phyloP scores from a whole-genome alignment of 2,113 vertebrate genomes.

The Oxygymnocypris stewartii region DNA sequence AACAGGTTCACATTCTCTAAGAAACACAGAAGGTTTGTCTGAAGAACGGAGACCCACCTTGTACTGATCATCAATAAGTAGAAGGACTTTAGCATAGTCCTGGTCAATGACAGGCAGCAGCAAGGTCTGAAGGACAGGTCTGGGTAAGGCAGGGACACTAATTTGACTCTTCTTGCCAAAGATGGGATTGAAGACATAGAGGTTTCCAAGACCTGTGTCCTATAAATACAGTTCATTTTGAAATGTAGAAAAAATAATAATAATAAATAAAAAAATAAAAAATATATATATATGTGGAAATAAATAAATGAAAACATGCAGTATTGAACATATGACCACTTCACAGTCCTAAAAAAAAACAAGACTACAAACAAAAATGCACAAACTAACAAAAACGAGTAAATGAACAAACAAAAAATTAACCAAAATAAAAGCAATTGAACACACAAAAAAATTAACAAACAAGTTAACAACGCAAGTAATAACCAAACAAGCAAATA shows the following conservation, averaged over 20 bases:
- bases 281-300: too few species aligned
- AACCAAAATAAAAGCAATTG: neutral
- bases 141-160: conserved; percentile 81
- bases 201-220: conserved; percentile 85
- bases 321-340: too few species aligned
- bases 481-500: neutral
- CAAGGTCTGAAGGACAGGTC: conserved; percentile 87
- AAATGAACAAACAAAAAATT: too few species aligned
- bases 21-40: neutral
- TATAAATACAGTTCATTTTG: conserved; percentile 54
- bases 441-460: neutral
- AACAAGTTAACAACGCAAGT: neutral
- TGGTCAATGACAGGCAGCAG: conserved; percentile 94
- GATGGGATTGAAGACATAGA: conserved; percentile 96
- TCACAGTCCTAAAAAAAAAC: too few species aligned
- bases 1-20: neutral
- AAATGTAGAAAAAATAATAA: conserved; percentile 5
- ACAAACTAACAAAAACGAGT: too few species aligned
- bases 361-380: neutral
- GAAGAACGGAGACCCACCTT: conserved; percentile 77
- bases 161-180: conserved; percentile 94
- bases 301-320: too few species aligned
- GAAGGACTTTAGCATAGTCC: conserved; percentile 93
- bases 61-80: conserved; percentile 90
- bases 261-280: too few species aligned